These are phyloP conservation scores for Dryocosmus kuriphilus DNA, from an alignment of 2,888 invertebrate species.

Conservation along the genomic window DNA sequence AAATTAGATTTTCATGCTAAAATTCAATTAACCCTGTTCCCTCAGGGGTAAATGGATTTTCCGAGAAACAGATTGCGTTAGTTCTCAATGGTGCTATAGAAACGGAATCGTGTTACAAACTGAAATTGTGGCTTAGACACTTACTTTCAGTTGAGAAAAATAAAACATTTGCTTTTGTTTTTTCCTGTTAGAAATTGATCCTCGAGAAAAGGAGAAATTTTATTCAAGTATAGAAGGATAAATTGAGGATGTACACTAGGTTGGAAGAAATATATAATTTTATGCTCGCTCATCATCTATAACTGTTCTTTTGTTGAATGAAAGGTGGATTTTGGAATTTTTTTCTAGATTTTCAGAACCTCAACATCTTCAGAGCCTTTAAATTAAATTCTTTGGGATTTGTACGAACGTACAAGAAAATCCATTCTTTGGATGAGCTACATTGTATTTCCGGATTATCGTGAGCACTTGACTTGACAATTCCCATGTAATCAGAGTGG, in stretches of 20 bases:
- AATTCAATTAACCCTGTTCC: slow-evolving; percentile 1
- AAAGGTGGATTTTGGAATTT: too few species aligned
- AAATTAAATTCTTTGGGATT: too few species aligned
- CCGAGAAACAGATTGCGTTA: neutral
- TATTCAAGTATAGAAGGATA: too few species aligned
- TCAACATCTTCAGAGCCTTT: too few species aligned
- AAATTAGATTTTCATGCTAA: slow-evolving; percentile 12
- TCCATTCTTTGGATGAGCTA: neutral
- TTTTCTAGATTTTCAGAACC: too few species aligned
- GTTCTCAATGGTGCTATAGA: slow-evolving; percentile 13
- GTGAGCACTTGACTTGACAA: slow-evolving; percentile 13
- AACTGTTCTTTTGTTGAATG: too few species aligned
- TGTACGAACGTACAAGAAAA: neutral
- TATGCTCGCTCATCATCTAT: too few species aligned
- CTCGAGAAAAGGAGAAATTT: too few species aligned
- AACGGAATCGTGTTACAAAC: slow-evolving; percentile 8
- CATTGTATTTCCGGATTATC: slow-evolving; percentile 18
- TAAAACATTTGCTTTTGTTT: neutral
- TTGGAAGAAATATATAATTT: too few species aligned
- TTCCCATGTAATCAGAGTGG: slow-evolving; percentile 5
- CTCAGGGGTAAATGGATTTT: slow-evolving; percentile 7
- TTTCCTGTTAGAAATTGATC: neutral
- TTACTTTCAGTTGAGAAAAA: neutral
- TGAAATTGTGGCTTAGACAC: slow-evolving; percentile 18
- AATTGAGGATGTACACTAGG: too few species aligned